These are phyloP conservation scores for Athene noctua DNA, from an alignment of 2,113 vertebrate genomes.

Conservation along the genomic window DNA sequence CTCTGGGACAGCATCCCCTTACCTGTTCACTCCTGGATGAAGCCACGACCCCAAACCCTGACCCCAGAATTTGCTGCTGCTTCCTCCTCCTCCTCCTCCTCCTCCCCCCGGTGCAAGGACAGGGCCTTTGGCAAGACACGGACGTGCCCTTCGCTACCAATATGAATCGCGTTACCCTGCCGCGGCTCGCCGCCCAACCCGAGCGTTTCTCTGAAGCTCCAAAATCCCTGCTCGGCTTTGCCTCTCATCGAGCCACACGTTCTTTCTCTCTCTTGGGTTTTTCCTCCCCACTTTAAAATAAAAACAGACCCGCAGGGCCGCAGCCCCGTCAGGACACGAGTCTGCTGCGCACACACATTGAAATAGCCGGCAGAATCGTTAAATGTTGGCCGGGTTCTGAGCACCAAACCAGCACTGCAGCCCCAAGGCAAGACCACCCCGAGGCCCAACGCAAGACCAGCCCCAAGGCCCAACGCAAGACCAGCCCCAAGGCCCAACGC, in stretches of 20 bases:
- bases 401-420: neutral
- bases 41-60: neutral
- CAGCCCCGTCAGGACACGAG: neutral
- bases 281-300: neutral
- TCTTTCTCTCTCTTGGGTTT: neutral
- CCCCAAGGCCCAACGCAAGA: too few species aligned
- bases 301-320: too few species aligned
- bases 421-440: too few species aligned
- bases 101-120: neutral
- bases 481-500: too few species aligned
- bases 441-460: too few species aligned
- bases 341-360: neutral
- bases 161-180: fast-evolving
- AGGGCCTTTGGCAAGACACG: neutral
- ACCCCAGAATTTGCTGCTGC: neutral
- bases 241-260: neutral
- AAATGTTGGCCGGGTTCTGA: neutral
- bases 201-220: neutral
- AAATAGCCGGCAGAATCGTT: neutral
- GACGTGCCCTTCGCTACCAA: neutral
- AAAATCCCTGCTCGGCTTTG: neutral
- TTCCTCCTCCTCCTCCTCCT: too few species aligned
- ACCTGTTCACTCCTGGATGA: too few species aligned
- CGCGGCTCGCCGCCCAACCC: neutral
- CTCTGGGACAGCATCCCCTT: neutral